Conservation (phyloP, 2,113 vertebrate genomes). For the Etia nguti region DNA sequence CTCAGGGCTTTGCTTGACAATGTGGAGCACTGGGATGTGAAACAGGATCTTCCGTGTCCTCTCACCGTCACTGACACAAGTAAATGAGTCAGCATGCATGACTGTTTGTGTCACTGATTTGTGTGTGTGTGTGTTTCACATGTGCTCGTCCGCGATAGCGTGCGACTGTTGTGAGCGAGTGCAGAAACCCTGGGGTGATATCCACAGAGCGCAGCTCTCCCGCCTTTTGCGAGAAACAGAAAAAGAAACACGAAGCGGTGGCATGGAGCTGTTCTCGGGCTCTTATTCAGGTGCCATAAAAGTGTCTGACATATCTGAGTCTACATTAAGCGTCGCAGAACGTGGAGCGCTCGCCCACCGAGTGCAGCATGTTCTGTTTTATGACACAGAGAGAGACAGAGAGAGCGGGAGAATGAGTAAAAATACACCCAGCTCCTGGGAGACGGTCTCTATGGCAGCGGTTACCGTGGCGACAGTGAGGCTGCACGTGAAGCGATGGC, state of each 20-base stretch:
- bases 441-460: constrained; percentile 66
- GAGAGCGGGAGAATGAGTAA: constrained; percentile 31
- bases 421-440: constrained; percentile 66
- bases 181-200: not conserved
- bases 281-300: constrained; percentile 24
- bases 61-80: not conserved
- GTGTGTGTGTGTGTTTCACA: not conserved
- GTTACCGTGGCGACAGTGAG: constrained; percentile 58
- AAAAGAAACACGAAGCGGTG: not conserved
- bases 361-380: constrained; percentile 62
- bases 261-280: not conserved
- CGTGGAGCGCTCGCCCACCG: constrained; percentile 61
- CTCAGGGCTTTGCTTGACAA: constrained; percentile 10
- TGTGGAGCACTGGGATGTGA: constrained; percentile 2
- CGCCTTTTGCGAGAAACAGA: not conserved
- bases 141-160: not conserved
- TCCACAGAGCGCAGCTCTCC: not conserved
- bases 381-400: constrained; percentile 28
- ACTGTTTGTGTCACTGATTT: not conserved
- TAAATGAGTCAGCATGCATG: not conserved
- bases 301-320: constrained; percentile 25
- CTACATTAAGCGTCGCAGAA: constrained; percentile 37
- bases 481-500: constrained; percentile 57
- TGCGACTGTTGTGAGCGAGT: constrained; percentile 1
- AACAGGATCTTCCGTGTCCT: constrained; percentile 20